Evolutionary conservation across 35 echinoderm and acorn worm genomes (phyloP).

Genomic region (Anneissia japonica): DNA sequence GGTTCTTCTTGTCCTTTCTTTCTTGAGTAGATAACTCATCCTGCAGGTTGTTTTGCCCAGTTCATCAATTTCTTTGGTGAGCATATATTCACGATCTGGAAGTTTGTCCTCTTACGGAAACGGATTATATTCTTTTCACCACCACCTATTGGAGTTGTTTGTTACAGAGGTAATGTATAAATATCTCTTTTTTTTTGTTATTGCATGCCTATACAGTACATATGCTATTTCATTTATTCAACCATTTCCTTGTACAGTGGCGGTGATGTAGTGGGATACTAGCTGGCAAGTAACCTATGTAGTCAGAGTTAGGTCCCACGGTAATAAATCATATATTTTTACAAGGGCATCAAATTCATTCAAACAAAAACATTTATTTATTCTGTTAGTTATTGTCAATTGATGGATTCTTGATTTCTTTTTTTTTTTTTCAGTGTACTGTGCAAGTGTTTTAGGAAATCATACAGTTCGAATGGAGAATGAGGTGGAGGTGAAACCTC

Average conservation of each 20-base stretch:
- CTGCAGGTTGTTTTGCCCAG: constrained; percentile 91
- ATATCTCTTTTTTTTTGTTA: background rate
- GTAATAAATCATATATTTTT: too few relatives aligned
- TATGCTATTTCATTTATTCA: too few relatives aligned
- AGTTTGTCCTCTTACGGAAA: constrained; percentile 71
- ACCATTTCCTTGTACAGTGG: too few relatives aligned
- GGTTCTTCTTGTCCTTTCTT: too few relatives aligned
- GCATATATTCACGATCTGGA: constrained; percentile 91
- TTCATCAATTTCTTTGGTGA: constrained; percentile 97
- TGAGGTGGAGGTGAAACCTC: constrained; percentile 66
- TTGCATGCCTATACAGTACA: too few relatives aligned
- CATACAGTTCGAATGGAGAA: constrained; percentile 61
- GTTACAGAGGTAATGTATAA: constrained; percentile 74
- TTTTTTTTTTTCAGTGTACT: constrained; percentile 68
- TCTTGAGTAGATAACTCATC: constrained; percentile 80
- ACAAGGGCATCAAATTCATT: too few relatives aligned
- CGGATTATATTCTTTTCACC: constrained; percentile 93
- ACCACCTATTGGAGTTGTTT: constrained; percentile 90
- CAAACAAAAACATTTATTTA: too few relatives aligned
- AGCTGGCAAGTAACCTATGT: too few relatives aligned
- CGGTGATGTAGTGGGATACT: too few relatives aligned
- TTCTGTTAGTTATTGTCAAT: too few relatives aligned
- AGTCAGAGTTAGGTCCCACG: too few relatives aligned
- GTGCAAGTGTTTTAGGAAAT: constrained; percentile 75
- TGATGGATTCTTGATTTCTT: constrained; percentile 3